phyloP scores from a whole-genome alignment of 2,113 vertebrate genomes.

The Rhinolophus sinicus region DNA sequence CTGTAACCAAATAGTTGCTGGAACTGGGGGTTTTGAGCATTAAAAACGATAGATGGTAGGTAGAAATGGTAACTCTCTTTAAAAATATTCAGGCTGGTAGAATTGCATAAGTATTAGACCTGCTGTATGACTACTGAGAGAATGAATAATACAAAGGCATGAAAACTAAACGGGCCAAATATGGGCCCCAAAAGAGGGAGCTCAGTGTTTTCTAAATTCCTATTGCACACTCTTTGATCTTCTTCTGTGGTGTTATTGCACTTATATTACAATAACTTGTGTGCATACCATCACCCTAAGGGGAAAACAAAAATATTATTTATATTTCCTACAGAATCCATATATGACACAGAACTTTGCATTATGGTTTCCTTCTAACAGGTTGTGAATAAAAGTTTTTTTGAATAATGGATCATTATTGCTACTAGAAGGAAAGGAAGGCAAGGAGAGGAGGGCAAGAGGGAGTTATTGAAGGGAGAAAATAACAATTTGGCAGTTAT shows the following conservation, averaged over 20 bases:
- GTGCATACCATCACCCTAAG: neutral
- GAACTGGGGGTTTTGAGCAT: neutral
- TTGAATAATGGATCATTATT: neutral
- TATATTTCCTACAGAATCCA: neutral
- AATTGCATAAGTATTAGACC: neutral
- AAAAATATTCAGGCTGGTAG: neutral
- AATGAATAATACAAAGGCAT: neutral
- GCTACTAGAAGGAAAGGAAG: neutral
- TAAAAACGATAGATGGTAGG: neutral
- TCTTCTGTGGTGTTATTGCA: neutral
- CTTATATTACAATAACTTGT: neutral
- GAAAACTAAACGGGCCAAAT: neutral
- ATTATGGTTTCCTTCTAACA: neutral
- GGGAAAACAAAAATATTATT: neutral
- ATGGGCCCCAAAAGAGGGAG: neutral
- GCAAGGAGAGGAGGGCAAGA: neutral
- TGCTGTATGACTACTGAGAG: neutral
- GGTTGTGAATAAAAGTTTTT: neutral
- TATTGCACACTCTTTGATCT: neutral
- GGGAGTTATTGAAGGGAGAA: neutral
- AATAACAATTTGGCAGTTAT: neutral
- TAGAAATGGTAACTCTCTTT: neutral
- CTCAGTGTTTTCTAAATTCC: neutral
- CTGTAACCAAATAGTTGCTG: neutral
- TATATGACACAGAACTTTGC: neutral